These are phyloP conservation scores for Hormaphis cornu DNA, from an alignment of 1,140 invertebrate species.

Conservation along the genomic window DNA sequence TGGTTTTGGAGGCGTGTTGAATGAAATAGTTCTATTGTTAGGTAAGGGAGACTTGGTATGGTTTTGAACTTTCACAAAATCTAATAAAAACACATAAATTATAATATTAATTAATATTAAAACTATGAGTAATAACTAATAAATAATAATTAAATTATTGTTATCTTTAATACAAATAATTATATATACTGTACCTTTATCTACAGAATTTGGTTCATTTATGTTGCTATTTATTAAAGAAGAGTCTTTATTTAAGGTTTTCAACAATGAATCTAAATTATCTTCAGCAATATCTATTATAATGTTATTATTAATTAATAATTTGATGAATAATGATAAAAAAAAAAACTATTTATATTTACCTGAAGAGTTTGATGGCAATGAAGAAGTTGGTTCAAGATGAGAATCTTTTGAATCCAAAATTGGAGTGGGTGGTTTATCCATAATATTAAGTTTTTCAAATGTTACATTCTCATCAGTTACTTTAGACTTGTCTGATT, in stretches of 20 bases:
- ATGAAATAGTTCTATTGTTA: slow-evolving; percentile 56
- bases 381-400: slow-evolving; percentile 21
- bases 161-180: no score
- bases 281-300: slow-evolving; percentile 43
- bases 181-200: slow-evolving; percentile 33
- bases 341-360: neutral
- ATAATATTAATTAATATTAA: slow-evolving; percentile 1
- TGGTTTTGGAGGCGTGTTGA: slow-evolving; percentile 54
- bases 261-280: slow-evolving; percentile 53
- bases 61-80: slow-evolving; percentile 1
- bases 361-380: slow-evolving; percentile 13
- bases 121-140: no score
- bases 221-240: slow-evolving; percentile 35
- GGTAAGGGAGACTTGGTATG: slow-evolving; percentile 43
- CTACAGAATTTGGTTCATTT: slow-evolving; percentile 38
- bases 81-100: neutral
- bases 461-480: neutral
- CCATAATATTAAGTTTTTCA: slow-evolving; percentile 25
- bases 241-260: slow-evolving; percentile 51
- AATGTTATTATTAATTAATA: neutral
- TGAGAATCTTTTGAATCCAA: slow-evolving; percentile 24
- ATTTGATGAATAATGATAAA: neutral
- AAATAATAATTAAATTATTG: no score
- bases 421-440: slow-evolving; percentile 23
- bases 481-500: neutral